Percentiles rank a stretch among this genome's conserved stretches.
Conservation (phyloP, 2,888 invertebrate species). For the Ormyrus pomaceus region DNA sequence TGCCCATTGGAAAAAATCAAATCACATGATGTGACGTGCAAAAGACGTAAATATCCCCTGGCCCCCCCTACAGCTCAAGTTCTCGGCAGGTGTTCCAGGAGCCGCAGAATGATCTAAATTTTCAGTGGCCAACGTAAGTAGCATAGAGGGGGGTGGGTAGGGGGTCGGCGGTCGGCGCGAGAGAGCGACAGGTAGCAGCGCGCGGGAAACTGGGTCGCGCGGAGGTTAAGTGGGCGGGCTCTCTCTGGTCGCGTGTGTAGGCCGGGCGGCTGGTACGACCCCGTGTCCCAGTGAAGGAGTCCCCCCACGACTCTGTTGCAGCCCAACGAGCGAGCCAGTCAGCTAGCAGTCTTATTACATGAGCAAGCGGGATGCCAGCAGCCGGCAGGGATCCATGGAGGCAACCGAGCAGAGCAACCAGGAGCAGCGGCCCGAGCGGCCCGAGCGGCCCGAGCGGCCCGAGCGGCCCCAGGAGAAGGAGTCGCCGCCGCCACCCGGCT, state of each 20-base stretch:
- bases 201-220: slow-evolving; percentile 4
- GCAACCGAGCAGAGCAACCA: background rate
- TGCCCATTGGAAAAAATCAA: no score
- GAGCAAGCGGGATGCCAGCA: slow-evolving; percentile 27
- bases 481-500: background rate
- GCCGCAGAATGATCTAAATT: no score
- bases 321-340: no score
- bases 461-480: background rate
- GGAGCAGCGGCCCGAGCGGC: background rate
- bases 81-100: no score
- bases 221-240: background rate
- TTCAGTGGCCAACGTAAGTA: no score
- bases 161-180: background rate
- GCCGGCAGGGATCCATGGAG: background rate
- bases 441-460: background rate
- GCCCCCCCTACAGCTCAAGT: no score
- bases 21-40: no score
- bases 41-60: no score
- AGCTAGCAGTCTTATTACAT: slow-evolving; percentile 9
- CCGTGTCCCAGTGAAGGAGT: no score
- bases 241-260: background rate
- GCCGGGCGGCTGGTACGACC: slow-evolving; percentile 31
- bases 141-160: background rate
- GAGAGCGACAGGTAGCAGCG: background rate
- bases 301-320: no score